These are phyloP conservation scores for Caenorhabditis japonica DNA, from an alignment of 2,888 invertebrate species.

Conservation along the genomic window DNA sequence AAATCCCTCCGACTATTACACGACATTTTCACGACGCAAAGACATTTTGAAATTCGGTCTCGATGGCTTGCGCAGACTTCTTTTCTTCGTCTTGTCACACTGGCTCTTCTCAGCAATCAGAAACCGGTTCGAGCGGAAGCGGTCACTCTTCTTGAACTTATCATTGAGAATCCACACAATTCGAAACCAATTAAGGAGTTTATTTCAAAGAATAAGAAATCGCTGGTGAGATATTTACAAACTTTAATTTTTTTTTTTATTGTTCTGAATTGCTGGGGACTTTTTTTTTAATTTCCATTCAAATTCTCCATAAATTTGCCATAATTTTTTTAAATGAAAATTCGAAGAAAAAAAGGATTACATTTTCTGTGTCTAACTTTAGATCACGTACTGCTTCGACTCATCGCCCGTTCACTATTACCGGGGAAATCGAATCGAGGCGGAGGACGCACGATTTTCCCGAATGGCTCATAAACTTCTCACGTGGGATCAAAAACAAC, in stretches of 20 bases:
- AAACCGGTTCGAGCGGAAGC: conserved; percentile 8
- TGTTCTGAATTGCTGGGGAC: too few species aligned
- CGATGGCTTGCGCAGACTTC: conserved; percentile 12
- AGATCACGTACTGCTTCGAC: conserved; percentile 14
- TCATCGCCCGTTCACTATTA: background rate
- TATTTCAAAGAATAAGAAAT: conserved; percentile 8
- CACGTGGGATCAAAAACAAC: background rate
- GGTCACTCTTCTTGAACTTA: conserved; percentile 10
- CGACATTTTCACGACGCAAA: conserved; percentile 4
- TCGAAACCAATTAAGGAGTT: conserved; percentile 1
- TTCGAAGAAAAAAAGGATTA: background rate
- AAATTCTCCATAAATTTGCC: too few species aligned
- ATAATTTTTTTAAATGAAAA: conserved; percentile 1
- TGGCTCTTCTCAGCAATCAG: background rate
- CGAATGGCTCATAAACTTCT: conserved; percentile 18
- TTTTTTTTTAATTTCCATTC: too few species aligned
- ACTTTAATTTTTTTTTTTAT: background rate
- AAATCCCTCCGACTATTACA: conserved; percentile 13
- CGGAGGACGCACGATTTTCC: conserved; percentile 10
- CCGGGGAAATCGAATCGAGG: conserved; percentile 1
- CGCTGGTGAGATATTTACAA: conserved; percentile 21
- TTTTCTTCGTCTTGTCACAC: background rate
- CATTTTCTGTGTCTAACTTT: background rate
- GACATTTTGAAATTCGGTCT: background rate
- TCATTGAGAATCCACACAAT: conserved; percentile 15